phyloP scores from a whole-genome alignment of 2,113 vertebrate species.

The Centrocercus urophasianus region DNA sequence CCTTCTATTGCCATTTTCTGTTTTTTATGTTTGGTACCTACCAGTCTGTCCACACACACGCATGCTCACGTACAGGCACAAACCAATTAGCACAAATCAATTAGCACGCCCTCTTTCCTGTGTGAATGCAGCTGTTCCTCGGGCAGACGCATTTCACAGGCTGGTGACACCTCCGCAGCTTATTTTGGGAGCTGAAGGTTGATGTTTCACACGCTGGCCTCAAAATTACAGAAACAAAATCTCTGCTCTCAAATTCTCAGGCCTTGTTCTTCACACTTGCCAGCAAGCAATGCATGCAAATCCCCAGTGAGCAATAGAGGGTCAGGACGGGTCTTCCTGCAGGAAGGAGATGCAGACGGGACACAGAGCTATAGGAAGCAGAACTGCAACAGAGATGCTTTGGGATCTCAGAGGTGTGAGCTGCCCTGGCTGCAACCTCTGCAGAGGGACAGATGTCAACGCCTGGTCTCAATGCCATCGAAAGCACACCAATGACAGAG shows the following conservation, averaged over 20 bases:
- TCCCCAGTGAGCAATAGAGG: background rate
- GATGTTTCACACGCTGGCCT: background rate
- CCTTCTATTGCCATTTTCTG: background rate
- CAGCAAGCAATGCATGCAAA: conserved; percentile 47
- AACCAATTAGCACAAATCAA: background rate
- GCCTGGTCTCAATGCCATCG: background rate
- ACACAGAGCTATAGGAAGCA: background rate
- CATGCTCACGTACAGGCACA: background rate
- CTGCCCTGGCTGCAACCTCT: background rate
- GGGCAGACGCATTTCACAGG: background rate
- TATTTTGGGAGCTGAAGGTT: background rate
- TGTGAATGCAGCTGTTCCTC: background rate
- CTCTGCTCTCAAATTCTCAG: background rate
- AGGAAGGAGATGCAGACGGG: background rate
- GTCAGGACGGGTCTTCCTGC: background rate
- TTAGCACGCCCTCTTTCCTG: background rate
- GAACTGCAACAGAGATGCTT: background rate
- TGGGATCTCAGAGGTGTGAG: background rate
- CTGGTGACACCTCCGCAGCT: background rate
- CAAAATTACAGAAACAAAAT: background rate
- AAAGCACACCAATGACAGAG: background rate
- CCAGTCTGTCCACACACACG: background rate
- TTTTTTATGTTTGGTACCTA: background rate
- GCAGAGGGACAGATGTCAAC: background rate
- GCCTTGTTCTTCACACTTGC: background rate